Percentiles rank a stretch among this genome's conserved stretches.
These are phyloP conservation scores for Nemotelus nigrinus DNA, from an alignment of 2,888 invertebrate species.

Conservation along the genomic window DNA sequence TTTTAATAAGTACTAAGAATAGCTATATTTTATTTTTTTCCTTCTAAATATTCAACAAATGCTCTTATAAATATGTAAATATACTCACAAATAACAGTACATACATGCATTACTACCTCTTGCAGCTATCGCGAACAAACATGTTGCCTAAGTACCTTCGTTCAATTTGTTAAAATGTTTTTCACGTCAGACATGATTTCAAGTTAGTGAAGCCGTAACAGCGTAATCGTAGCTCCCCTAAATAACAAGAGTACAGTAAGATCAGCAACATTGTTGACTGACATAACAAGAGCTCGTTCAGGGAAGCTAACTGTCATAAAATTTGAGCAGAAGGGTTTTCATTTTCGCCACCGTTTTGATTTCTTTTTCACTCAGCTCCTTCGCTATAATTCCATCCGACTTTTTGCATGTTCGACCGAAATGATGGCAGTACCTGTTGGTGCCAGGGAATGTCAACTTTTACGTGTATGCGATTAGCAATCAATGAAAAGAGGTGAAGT, in stretches of 20 bases:
- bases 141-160: neutral
- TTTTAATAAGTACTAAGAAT: no score
- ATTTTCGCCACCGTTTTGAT: constrained; percentile 1
- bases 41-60: no score
- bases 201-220: neutral
- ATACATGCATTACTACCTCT: no score
- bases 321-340: constrained; percentile 18
- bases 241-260: no score
- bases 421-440: constrained; percentile 44
- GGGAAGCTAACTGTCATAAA: constrained; percentile 34
- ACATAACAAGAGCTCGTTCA: neutral
- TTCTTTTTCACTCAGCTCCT: neutral
- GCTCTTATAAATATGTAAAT: no score
- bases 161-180: constrained; percentile 19
- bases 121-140: no score
- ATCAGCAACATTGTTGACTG: neutral
- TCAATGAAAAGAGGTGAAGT: constrained; percentile 37
- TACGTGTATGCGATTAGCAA: constrained; percentile 43
- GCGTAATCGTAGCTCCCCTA: no score
- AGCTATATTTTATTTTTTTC: no score
- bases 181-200: constrained; percentile 24
- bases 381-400: neutral
- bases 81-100: no score
- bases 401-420: constrained; percentile 15
- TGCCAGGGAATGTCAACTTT: constrained; percentile 41